A percentile compares a stretch with the other conserved stretches of the same genome.
Evolutionary conservation across 2,113 vertebrate species (phyloP).

Genomic region (Tragelaphus imberbis): DNA sequence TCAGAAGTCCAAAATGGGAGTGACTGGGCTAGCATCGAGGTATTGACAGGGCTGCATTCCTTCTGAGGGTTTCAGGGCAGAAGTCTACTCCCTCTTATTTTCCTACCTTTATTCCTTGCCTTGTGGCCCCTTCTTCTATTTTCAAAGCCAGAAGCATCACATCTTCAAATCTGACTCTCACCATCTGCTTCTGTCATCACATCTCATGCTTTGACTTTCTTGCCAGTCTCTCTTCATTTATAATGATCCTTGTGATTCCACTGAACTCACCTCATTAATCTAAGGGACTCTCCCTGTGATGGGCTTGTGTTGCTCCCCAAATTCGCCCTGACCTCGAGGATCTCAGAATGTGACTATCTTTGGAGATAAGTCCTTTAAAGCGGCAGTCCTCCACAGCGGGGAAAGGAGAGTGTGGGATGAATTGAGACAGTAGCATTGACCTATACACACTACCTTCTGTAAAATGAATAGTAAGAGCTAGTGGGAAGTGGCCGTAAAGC

Average conservation of each 20-base stretch:
- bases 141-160: background rate
- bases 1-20: background rate
- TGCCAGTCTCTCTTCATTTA: background rate
- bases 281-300: background rate
- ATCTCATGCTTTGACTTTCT: background rate
- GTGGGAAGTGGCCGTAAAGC: background rate
- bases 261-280: background rate
- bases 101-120: too few relatives aligned
- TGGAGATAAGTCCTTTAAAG: background rate
- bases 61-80: background rate
- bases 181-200: background rate
- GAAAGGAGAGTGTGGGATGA: background rate
- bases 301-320: background rate
- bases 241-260: background rate
- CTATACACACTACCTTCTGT: background rate
- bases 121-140: background rate
- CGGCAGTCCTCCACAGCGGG: fast-evolving
- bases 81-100: background rate
- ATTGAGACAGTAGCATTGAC: background rate
- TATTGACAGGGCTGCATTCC: background rate
- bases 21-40: background rate
- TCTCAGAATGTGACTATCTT: background rate
- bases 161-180: background rate
- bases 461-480: background rate
- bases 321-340: background rate